These are phyloP conservation scores for Entomobrya multifasciata DNA, from an alignment of 2,888 invertebrate species.

Conservation along the genomic window DNA sequence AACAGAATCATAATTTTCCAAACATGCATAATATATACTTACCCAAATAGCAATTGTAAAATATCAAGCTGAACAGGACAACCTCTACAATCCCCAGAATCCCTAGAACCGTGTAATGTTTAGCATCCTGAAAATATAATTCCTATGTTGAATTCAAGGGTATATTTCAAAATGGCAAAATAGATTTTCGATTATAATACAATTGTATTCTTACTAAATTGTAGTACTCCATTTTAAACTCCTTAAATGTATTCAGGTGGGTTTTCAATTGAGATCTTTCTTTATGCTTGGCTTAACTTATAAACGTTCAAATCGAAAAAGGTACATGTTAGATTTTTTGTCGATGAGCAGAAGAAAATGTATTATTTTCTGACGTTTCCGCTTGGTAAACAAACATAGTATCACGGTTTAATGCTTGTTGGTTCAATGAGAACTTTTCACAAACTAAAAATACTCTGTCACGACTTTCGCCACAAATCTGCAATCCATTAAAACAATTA, in stretches of 20 bases:
- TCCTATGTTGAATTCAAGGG: too few species aligned
- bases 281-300: too few species aligned
- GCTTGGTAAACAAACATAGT: neutral
- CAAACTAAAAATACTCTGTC: too few species aligned
- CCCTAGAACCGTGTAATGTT: conserved; percentile 74
- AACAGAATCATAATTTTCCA: too few species aligned
- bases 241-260: neutral
- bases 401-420: neutral
- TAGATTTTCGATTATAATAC: neutral
- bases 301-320: too few species aligned
- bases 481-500: too few species aligned
- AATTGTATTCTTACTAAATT: conserved; percentile 63
- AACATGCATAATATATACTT: too few species aligned
- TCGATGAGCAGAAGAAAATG: too few species aligned
- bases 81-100: conserved; percentile 74
- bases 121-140: conserved; percentile 65
- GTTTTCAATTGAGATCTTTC: too few species aligned
- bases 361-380: neutral
- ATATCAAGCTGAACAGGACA: conserved; percentile 70
- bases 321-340: too few species aligned
- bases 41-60: conserved; percentile 76
- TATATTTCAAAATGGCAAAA: conserved; percentile 10
- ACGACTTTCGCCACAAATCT: too few species aligned
- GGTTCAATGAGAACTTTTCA: too few species aligned
- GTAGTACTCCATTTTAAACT: conserved; percentile 65